Evolutionary conservation across 2,888 invertebrate genomes (phyloP), one percentile per base, ranked within the genome.

Genomic region (Hydriomena furcata): DNA sequence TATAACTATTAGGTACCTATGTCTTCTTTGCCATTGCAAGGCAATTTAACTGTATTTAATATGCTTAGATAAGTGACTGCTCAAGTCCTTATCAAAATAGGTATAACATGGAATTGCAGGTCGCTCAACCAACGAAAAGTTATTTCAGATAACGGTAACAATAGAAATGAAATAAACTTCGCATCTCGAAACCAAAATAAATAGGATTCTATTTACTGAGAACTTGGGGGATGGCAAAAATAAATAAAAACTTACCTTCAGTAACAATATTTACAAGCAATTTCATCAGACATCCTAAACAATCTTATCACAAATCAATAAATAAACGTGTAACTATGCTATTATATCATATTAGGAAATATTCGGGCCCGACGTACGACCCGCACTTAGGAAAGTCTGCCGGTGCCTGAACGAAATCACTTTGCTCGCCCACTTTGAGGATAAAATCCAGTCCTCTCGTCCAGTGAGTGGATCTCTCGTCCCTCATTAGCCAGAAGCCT

Each of bases 401-500:
- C 0, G 96, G 96, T 0, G 93, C 91, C 37, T 91, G 77, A 0
- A 93, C 92, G 77, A 95, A 93, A 66, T 96, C 93, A 12, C 84
- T 75, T 23, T 84, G 69, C 35, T 93, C 91, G 0, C 96, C 95
- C 1, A 96, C 94, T 80, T 95, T 94, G 8, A 96, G 76, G 20
- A 96, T 91, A 46, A 95, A 91, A 56, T 95, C 95, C 73, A 96
- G 84, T 0, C 96, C 96, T 58, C 94, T 91, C 0, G 95, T 94
- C 93, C 95, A 94, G 60, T 94, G 94, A 11, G 92, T 91, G 0
- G 94, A 93, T 40, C 94, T 91, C 73, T 95, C 95, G 62, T 96
- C 95, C 61, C 95, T 93, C 75, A 96, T 91, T 79, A 96, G 91
- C 96, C 96, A 96, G 65, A 93, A 95, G 7, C 96, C 96, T 65